A percentile compares a stretch with the other conserved stretches of the same genome.
These are phyloP conservation scores for Cacajao melanocephalus DNA, from an alignment of 2,797 vertebrate genomes.

Conservation along the genomic window DNA sequence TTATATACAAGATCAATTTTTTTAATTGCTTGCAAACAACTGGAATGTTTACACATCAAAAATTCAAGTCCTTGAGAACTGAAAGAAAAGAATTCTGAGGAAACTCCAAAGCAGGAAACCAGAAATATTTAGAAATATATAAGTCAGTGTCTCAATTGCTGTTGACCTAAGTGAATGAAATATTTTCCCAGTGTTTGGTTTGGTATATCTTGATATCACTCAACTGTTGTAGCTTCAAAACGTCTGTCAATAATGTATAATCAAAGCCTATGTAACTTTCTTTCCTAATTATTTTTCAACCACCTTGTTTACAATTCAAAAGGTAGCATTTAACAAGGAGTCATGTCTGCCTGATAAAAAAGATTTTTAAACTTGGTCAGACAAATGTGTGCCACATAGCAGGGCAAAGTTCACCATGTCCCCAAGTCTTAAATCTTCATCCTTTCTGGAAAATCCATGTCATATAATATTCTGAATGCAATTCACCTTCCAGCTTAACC, in stretches of 20 bases:
- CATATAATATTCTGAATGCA: conserved; percentile 35
- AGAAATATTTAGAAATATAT: not conserved
- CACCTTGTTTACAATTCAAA: not conserved
- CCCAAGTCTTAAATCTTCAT: not conserved
- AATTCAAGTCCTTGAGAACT: not conserved
- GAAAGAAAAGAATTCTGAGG: not conserved
- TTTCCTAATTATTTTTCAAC: not conserved
- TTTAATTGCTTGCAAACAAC: not conserved
- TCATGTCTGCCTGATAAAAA: not conserved
- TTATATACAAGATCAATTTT: not conserved
- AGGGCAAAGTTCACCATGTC: not conserved
- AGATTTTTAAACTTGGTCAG: not conserved
- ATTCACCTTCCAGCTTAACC: conserved; percentile 51
- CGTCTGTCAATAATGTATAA: not conserved
- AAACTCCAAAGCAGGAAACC: not conserved
- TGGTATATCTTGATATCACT: not conserved
- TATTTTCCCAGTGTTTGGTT: not conserved
- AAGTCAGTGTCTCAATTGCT: not conserved
- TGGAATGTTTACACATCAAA: not conserved
- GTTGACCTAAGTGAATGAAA: not conserved
- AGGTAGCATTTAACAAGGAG: not conserved
- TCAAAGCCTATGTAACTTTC: not conserved
- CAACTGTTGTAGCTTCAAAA: not conserved
- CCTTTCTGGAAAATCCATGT: conserved; percentile 51
- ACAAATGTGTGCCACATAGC: not conserved